Conservation (phyloP, 2,888 invertebrate genomes). For the Polyommatus icarus region DNA sequence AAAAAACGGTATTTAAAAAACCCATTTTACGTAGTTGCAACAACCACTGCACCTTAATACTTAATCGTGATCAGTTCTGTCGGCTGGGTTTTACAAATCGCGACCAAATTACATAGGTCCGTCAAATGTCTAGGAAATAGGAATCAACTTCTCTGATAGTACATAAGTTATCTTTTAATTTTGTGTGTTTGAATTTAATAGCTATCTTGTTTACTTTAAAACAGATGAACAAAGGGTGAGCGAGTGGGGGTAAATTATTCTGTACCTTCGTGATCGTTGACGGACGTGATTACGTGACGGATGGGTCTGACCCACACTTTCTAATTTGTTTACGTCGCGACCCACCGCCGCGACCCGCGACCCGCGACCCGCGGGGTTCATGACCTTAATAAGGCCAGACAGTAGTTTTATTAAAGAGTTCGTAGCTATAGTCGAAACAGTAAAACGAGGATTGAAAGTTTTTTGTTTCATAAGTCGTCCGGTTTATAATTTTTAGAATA, state of each 20-base stretch:
- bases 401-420: not conserved
- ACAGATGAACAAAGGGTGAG: not conserved
- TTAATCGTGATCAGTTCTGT: too few species aligned
- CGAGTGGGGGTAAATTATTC: slow-evolving; percentile 31
- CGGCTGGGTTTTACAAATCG: too few species aligned
- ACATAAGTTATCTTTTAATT: too few species aligned
- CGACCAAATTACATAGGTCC: too few species aligned
- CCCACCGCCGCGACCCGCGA: not conserved
- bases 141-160: too few species aligned
- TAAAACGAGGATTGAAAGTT: too few species aligned
- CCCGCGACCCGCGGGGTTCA: slow-evolving; percentile 18
- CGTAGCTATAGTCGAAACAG: not conserved
- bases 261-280: slow-evolving; percentile 34
- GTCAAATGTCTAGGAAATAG: too few species aligned
- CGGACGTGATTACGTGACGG: slow-evolving; percentile 20
- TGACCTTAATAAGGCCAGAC: slow-evolving; percentile 17
- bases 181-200: not conserved
- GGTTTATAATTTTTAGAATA: too few species aligned
- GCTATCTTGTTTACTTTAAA: not conserved
- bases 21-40: too few species aligned
- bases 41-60: too few species aligned
- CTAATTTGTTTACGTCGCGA: slow-evolving; percentile 20
- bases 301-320: slow-evolving; percentile 20
- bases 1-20: too few species aligned
- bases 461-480: too few species aligned